Evolutionary conservation across 2,113 vertebrate genomes (phyloP).

Genomic region (Anolis sagrei): DNA sequence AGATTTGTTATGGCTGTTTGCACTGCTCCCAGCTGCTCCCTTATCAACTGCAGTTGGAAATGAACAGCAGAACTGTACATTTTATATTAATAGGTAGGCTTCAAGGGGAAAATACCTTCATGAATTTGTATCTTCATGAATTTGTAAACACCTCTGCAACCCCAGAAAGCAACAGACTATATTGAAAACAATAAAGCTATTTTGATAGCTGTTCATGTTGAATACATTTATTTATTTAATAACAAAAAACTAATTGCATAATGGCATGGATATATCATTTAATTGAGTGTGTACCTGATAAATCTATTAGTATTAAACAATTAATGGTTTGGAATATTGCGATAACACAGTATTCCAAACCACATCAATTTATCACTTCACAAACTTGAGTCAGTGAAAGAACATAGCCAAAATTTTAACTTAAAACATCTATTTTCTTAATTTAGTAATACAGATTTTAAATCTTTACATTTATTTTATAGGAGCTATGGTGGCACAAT

Average conservation of each 20-base stretch:
- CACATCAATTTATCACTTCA: not conserved
- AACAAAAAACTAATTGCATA: not conserved
- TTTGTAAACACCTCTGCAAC: not conserved
- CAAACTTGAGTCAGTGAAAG: not conserved
- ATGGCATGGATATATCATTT: not conserved
- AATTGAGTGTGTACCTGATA: not conserved
- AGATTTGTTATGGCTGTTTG: conserved; percentile 36
- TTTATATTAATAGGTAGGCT: conserved; percentile 33
- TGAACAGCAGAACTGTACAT: conserved; percentile 12
- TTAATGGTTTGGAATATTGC: not conserved
- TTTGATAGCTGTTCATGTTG: not conserved
- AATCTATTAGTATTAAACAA: not conserved
- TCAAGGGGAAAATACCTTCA: not conserved
- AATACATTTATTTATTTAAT: rapidly evolving
- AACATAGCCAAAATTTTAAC: not conserved
- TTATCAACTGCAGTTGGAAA: conserved; percentile 28
- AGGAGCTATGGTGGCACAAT: too few species aligned
- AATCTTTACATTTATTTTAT: not conserved
- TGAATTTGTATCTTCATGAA: not conserved
- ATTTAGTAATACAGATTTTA: not conserved
- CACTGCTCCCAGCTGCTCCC: conserved; percentile 7
- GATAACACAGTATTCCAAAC: not conserved
- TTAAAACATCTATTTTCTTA: not conserved
- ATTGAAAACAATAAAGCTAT: not conserved
- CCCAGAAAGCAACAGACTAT: not conserved